Evolutionary conservation across 2,888 invertebrate species (phyloP), one percentile per base, ranked within the genome.

Genomic region (Archips crataeganus): DNA sequence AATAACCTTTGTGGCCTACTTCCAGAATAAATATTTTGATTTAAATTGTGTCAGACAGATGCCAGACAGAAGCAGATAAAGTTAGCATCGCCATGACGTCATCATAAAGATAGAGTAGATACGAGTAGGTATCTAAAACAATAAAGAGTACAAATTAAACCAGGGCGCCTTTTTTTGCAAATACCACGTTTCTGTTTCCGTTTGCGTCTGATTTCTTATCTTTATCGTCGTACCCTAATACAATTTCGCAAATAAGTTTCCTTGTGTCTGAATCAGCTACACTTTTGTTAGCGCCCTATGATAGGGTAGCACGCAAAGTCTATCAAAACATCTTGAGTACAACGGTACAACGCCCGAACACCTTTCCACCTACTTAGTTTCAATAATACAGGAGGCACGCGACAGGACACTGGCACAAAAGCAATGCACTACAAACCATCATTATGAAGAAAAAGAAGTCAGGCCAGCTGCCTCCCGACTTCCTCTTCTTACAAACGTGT

Each of bases 381-480:
- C 79, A 85, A 91, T 88, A 89, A 87, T 84, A 84, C 78, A 75
- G 77, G 79, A 83, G 90, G 91, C 93, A 93, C 94, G 94, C 94
- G 94, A 92, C 94, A 90, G 88, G 89, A 90, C 87, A 90, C 82
- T 82, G 83, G 85, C 84, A 93, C 93, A 93, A 93, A 90, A 80
- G 85, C 85, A 84, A 82, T 91, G 91, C 90, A 91, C 90, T 91
- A 87, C 89, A 90, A 89, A 89, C 93, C 93, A 93, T 93, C 93
- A 94, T 94, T 93, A 93, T 81, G 83, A 88, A 88, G 89, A 89
- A 89, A 89, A 91, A 89, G 89, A 91, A 91, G 89, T 87, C 86
- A 86, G 76, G 10, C 86, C 94, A 93, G 94, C 94, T 93, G 93
- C 91, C 91, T 90, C 89, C 93, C 93, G 87, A 93, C 93, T 94